Conservation (phyloP, 2,888 invertebrate species). For the Thereva unica region DNA sequence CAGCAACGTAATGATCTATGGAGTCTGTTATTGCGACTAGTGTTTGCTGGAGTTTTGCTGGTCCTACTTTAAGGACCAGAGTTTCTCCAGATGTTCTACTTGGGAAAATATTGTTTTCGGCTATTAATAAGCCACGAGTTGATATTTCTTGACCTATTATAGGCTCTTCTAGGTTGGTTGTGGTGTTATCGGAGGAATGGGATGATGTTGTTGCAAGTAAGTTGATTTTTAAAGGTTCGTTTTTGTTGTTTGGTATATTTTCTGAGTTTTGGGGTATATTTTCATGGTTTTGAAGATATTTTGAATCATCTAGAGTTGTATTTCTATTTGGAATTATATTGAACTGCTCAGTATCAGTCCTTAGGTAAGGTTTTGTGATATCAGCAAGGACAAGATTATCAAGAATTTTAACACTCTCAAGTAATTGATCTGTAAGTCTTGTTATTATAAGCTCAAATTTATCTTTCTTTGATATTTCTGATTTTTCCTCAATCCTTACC, state of each 20-base stretch:
- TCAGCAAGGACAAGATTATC: not conserved
- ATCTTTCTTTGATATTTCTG: not conserved
- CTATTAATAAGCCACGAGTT: constrained; percentile 44
- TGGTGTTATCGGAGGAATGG: not conserved
- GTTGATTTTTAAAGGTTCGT: too few relatives aligned
- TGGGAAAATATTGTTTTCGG: constrained; percentile 51
- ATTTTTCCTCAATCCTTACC: too few relatives aligned
- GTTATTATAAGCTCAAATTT: not conserved
- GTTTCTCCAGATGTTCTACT: constrained; percentile 50
- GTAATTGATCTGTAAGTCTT: not conserved
- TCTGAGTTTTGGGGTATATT: too few relatives aligned
- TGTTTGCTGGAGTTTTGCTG: constrained; percentile 46
- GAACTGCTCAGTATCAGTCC: not conserved
- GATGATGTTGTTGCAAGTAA: too few relatives aligned
- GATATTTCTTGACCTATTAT: constrained; percentile 43
- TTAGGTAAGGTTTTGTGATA: not conserved
- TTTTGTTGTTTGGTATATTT: too few relatives aligned
- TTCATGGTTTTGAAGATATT: too few relatives aligned
- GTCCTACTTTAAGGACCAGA: constrained; percentile 52
- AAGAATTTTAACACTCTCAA: not conserved
- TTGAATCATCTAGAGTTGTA: too few relatives aligned
- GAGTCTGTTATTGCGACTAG: constrained; percentile 54
- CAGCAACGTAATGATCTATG: constrained; percentile 33
- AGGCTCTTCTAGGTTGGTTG: constrained; percentile 34
- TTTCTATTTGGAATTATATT: too few relatives aligned